Base-by-base conservation (phyloP, 92 coral and sea anemone genomes). In the Bergia puertoricense region DNA sequence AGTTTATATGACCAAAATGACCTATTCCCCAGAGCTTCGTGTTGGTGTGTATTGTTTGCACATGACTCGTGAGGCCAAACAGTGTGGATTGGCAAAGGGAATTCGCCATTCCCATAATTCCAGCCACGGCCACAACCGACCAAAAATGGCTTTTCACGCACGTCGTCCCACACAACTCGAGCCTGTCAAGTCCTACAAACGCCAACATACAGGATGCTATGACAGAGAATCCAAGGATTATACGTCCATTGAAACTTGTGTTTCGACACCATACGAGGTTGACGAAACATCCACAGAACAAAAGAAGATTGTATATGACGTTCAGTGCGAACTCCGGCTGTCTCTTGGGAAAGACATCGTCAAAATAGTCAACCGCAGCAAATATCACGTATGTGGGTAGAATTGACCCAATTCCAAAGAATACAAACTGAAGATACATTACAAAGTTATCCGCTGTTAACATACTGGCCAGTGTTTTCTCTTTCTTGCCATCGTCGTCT, bases 51-150 rank as follows among this genome's bases (percentile, higher is more conserved):
- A n/a, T n/a, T n/a, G n/a, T n/a, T n/a, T n/a, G 82, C 16, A 95
- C 98, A 77, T 95, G 98, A 82, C 94, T 95, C 37, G 98, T 93
- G 16, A 95, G 88, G 22, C 98, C 98, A 90, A 95, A 95, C 84
- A 95, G 86, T 4, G 98, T 95, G 18, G 98, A 95, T 77, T 95
- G 98, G 76, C 98, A 95, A n/a, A 95, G 94, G 36, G 98, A 95
- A 88, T 95, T 95, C 43, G 96, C 98, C 50, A 95, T 66, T 11
- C 98, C 98, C 39, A 95, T 90, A 23, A 93, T 67, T 67, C 96
- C 98, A 56, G 98, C 96, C 44, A 95, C 90, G 72, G 90, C 88
- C 39, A 95, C 62, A 16, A 95, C 96, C 48, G 98, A 89, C 98
- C 98, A 95, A 88, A 90, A 95, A 76, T 95, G 98, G 65, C 91